Conservation (phyloP, 2,113 vertebrate species). For the Condylura cristata region DNA sequence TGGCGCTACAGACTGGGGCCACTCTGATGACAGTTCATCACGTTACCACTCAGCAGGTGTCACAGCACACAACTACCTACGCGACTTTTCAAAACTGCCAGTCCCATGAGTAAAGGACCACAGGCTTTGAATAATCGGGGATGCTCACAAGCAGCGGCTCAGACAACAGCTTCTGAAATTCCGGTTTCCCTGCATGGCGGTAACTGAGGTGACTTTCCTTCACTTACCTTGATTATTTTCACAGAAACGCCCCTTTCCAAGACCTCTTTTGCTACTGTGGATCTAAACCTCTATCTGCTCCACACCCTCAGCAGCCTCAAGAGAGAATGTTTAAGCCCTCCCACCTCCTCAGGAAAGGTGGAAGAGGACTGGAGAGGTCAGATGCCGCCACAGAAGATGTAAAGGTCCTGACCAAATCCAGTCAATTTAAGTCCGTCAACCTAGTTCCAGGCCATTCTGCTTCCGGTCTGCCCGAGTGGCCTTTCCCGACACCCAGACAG, state of each 20-base stretch:
- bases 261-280: not conserved
- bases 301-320: not conserved
- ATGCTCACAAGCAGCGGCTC: not conserved
- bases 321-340: not conserved
- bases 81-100: not conserved
- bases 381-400: not conserved
- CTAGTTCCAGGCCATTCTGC: not conserved
- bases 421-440: not conserved
- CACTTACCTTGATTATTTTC: not conserved
- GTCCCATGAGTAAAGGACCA: not conserved
- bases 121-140: not conserved
- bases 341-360: not conserved
- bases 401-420: not conserved
- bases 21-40: not conserved
- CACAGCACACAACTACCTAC: not conserved
- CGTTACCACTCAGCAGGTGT: slow-evolving; percentile 46
- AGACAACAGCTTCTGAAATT: not conserved
- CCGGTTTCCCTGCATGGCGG: not conserved
- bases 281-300: not conserved
- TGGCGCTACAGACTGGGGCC: not conserved
- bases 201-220: not conserved
- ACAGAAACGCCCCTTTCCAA: not conserved
- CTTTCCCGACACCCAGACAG: not conserved
- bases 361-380: not conserved
- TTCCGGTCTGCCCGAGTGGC: not conserved